These are phyloP conservation scores for Mesaphorura yosii DNA, from an alignment of 1,140 invertebrate species.

Conservation along the genomic window DNA sequence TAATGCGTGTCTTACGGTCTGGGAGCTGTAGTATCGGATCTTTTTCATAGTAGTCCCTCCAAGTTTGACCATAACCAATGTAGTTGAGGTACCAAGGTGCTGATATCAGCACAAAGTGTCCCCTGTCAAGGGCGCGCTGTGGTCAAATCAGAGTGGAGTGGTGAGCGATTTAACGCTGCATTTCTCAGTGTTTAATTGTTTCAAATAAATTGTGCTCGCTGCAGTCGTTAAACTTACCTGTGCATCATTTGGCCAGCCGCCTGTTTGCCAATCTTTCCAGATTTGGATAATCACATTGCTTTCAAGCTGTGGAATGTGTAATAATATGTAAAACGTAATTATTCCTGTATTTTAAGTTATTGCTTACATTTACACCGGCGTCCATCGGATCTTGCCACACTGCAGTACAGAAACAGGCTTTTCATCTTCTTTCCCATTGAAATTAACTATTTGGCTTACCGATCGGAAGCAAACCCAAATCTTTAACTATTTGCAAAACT, in stretches of 20 bases:
- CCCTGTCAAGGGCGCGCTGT: not conserved
- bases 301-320: no score
- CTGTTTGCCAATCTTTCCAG: not conserved
- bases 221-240: not conserved
- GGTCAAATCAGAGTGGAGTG: not conserved
- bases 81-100: slow-evolving; percentile 78
- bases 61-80: slow-evolving; percentile 56
- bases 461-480: slow-evolving; percentile 44
- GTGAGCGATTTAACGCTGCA: not conserved
- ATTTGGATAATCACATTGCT: no score
- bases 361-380: slow-evolving; percentile 53
- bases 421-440: no score
- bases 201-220: not conserved
- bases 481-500: slow-evolving; percentile 18
- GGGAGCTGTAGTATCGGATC: slow-evolving; percentile 46
- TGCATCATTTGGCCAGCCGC: not conserved
- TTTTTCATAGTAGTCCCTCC: slow-evolving; percentile 60
- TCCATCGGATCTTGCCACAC: slow-evolving; percentile 91
- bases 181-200: not conserved
- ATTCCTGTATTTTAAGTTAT: no score
- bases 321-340: no score
- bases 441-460: no score
- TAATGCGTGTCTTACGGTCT: slow-evolving; percentile 9
- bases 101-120: slow-evolving; percentile 41
- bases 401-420: no score